phyloP scores from a whole-genome alignment of 2,113 vertebrate genomes.

The Psilopsiagon aymara region DNA sequence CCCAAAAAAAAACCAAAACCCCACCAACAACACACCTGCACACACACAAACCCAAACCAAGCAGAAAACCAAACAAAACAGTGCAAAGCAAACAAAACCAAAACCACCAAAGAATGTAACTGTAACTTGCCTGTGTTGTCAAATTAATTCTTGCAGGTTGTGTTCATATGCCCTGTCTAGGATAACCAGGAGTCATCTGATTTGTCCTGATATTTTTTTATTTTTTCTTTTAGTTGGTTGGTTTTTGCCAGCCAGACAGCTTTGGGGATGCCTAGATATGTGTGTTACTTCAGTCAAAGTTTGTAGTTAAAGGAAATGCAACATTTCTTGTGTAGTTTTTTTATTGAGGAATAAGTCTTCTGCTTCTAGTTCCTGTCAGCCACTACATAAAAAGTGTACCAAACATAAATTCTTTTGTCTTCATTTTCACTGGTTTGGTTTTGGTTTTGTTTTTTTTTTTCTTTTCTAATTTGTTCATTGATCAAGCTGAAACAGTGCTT shows the following conservation, averaged over 20 bases:
- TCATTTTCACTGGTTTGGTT: not conserved
- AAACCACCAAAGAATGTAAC: not conserved
- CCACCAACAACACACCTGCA: not conserved
- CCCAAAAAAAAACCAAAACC: not conserved
- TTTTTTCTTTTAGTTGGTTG: not conserved
- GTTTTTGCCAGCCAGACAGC: not conserved
- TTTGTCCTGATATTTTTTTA: not conserved
- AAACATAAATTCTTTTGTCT: not conserved
- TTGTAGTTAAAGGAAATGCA: not conserved
- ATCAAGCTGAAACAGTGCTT: not conserved
- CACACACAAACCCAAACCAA: not conserved
- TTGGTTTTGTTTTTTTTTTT: not conserved
- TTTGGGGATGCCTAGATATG: not conserved
- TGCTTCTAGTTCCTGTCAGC: not conserved
- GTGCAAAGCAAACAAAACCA: not conserved
- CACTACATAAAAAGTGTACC: not conserved
- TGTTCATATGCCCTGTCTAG: not conserved
- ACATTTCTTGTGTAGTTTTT: not conserved
- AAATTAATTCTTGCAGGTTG: not conserved
- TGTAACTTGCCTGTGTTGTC: not conserved
- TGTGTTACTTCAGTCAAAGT: not conserved
- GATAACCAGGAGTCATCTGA: not conserved
- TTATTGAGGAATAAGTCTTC: not conserved
- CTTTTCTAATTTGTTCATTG: not conserved
- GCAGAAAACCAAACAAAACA: not conserved